Evolutionary conservation across 2,113 vertebrate genomes (phyloP).

Genomic region (Crotophaga sulcirostris): DNA sequence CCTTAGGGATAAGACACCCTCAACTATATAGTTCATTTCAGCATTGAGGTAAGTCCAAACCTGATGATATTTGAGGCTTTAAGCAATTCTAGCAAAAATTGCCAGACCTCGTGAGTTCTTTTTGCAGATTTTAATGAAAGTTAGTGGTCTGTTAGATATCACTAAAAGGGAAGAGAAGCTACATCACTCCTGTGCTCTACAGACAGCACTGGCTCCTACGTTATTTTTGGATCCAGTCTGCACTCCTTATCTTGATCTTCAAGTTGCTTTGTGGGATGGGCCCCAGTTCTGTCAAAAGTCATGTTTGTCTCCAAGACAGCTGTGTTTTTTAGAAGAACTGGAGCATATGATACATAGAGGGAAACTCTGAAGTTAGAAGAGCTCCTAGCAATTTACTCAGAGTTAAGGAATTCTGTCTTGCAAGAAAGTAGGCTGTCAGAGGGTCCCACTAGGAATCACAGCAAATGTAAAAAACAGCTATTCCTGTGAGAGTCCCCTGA

Average conservation of each 20-base stretch:
- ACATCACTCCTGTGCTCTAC: background rate
- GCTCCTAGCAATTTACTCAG: slow-evolving; percentile 9
- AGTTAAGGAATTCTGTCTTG: slow-evolving; percentile 13
- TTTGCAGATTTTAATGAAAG: slow-evolving; percentile 28
- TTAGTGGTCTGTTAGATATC: slow-evolving; percentile 31
- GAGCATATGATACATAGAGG: background rate
- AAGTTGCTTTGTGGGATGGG: slow-evolving; percentile 51
- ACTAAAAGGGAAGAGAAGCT: slow-evolving; percentile 23
- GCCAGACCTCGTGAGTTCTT: background rate
- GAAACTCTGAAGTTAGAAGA: slow-evolving; percentile 13
- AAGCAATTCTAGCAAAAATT: slow-evolving; percentile 8
- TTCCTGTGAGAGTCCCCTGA: background rate
- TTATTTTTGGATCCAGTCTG: slow-evolving; percentile 29
- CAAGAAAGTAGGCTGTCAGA: slow-evolving; percentile 29
- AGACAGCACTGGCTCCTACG: background rate
- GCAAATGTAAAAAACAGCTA: background rate
- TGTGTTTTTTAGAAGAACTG: slow-evolving; percentile 41
- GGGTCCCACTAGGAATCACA: background rate
- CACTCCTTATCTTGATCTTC: slow-evolving; percentile 64
- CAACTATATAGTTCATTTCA: background rate
- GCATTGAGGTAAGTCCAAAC: background rate
- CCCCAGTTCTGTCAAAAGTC: slow-evolving; percentile 53
- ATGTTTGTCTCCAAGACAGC: slow-evolving; percentile 49
- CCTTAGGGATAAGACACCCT: background rate
- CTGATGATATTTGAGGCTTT: background rate